phyloP scores from a whole-genome alignment of 2,888 invertebrate genomes.

The Agrochola lychnidis region DNA sequence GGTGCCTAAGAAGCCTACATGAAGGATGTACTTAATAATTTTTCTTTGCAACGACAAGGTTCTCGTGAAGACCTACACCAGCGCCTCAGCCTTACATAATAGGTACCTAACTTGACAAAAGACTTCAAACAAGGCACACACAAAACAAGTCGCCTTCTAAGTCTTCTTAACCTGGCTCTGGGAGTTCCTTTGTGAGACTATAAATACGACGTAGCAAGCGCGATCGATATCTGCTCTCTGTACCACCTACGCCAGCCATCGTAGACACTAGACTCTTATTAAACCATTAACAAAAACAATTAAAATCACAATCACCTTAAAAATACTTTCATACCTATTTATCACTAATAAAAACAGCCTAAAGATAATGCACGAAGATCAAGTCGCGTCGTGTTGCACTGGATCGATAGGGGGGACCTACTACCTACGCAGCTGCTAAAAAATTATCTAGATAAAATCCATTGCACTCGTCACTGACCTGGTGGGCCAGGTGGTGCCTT shows the following conservation, averaged over 20 bases:
- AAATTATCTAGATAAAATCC: background rate
- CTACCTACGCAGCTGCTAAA: background rate
- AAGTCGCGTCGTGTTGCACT: conserved; percentile 6
- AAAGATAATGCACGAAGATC: background rate
- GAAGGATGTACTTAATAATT: background rate
- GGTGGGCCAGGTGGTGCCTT: conserved; percentile 26
- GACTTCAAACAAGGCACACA: background rate
- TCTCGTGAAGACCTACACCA: background rate
- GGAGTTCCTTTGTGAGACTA: conserved; percentile 11
- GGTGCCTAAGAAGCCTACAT: background rate
- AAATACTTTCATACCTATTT: background rate
- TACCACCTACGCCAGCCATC: background rate
- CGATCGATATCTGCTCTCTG: conserved; percentile 20
- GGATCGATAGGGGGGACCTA: background rate
- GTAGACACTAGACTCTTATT: background rate
- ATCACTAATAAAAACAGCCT: background rate
- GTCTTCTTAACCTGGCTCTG: background rate
- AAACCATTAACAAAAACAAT: background rate
- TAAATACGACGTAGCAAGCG: background rate
- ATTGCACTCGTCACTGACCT: conserved; percentile 24
- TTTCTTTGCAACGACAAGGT: background rate
- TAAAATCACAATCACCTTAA: background rate
- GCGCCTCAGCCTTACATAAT: too few species aligned
- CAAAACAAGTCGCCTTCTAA: conserved; percentile 12
- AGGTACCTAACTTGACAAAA: background rate